A percentile compares a stretch with the other conserved stretches of the same genome.
phyloP scores from a whole-genome alignment of 2,888 invertebrate genomes.

The Amblyjoppa proteus region DNA sequence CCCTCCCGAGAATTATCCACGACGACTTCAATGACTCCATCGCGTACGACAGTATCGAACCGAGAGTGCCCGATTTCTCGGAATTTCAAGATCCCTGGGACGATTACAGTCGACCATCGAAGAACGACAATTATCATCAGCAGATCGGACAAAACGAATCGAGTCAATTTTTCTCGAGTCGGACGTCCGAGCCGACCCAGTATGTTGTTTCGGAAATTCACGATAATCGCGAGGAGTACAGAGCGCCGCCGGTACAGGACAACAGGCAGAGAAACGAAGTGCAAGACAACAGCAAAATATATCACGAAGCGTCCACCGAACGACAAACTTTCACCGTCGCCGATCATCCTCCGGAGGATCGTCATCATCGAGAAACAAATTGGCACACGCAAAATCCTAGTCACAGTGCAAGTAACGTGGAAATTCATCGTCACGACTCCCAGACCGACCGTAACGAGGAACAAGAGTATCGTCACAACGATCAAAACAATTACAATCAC shows the following conservation, averaged over 20 bases:
- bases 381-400: conserved; percentile 1
- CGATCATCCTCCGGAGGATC: neutral
- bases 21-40: conserved; percentile 70
- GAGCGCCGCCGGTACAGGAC: conserved; percentile 47
- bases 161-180: conserved; percentile 6
- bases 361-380: conserved; percentile 29
- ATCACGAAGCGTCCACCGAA: conserved; percentile 3
- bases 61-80: conserved; percentile 78
- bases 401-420: neutral
- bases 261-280: neutral
- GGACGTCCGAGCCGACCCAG: neutral
- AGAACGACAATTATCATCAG: neutral
- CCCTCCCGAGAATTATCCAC: conserved; percentile 52
- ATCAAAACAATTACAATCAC: conserved; percentile 13
- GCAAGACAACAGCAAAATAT: conserved; percentile 27
- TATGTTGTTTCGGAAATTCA: conserved; percentile 9
- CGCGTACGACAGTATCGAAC: conserved; percentile 68
- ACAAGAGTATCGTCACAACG: conserved; percentile 54
- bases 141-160: neutral
- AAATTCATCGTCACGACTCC: neutral
- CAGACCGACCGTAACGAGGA: conserved; percentile 59
- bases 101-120: conserved; percentile 86
- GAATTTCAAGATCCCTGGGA: conserved; percentile 91
- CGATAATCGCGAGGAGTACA: neutral
- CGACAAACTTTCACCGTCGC: neutral